These are phyloP conservation scores for Leptinotarsa juncta DNA, from an alignment of 2,888 invertebrate species.

Conservation along the genomic window DNA sequence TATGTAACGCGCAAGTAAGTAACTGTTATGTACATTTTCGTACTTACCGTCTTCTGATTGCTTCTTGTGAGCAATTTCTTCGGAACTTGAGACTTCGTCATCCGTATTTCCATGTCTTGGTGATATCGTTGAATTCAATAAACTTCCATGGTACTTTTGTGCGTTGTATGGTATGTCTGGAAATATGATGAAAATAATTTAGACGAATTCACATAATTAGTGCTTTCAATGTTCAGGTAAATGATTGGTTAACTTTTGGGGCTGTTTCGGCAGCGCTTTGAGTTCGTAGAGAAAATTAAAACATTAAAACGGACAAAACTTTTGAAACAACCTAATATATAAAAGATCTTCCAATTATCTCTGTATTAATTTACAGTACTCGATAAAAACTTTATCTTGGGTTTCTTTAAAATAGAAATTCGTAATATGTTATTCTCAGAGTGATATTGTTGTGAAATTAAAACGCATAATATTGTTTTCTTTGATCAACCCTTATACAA, in stretches of 20 bases:
- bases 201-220: background rate
- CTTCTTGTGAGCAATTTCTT: constrained; percentile 69
- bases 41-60: constrained; percentile 39
- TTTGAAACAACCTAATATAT: no score
- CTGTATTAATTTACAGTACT: no score
- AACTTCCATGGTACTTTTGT: constrained; percentile 35
- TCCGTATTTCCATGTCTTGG: constrained; percentile 69
- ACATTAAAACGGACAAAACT: no score
- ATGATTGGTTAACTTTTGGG: background rate
- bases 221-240: background rate
- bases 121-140: constrained; percentile 35
- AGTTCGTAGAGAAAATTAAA: no score
- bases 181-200: constrained; percentile 18
- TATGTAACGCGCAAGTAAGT: background rate
- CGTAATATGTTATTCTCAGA: no score
- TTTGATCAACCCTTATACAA: no score
- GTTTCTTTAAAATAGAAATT: no score
- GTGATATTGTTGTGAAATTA: no score
- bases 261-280: no score
- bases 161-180: constrained; percentile 52
- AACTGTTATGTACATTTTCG: background rate
- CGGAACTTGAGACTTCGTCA: constrained; percentile 82
- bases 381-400: no score
- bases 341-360: no score
- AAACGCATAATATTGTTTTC: no score